Evolutionary conservation across 2,888 invertebrate genomes (phyloP), one percentile per base, ranked within the genome.

Genomic region (Polydrusus pterygomalis): DNA sequence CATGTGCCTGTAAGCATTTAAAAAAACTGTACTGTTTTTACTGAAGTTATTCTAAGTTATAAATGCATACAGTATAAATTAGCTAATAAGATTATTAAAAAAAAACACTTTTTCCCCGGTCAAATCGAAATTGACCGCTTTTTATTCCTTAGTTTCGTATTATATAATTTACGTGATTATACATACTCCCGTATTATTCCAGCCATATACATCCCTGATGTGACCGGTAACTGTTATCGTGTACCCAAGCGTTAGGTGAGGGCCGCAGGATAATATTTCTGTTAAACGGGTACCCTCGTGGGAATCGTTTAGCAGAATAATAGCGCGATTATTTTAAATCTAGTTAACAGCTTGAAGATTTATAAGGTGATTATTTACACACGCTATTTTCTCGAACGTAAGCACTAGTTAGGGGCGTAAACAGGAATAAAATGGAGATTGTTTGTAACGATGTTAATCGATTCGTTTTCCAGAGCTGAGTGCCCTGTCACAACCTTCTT

Each of bases 251-350:
- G 79, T 79, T 78, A 74, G 78, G 79, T 79, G 75, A 79, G 63
- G 73, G 75, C 64, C 70, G 77, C 79, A 74, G 74, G 78, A 80
- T 79, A 81, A 81, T 79, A 79, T 77, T 77, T 76, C 77, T 78
- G 77, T 79, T 80, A 81, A 80, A 80, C 67, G 77, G 74, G 74
- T 78, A 68, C 65, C 79, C 81, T 78, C 75, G 49, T 54, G 79
- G 81, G 81, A 80, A 78, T 78, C 74, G 77, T 78, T 78, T 78
- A 76, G 75, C 54, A 71, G 77, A 74, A 78, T 78, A 75, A 78
- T 79, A 78, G 79, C 70, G 75, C 58, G 77, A 79, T 78, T 79
- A 80, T 80, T 80, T 78, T 74, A 79, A 72, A 75, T 73, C 70
- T 70, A 51, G 69, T 70, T 75, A 69, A 70, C 71, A 54, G 72